Conservation (phyloP, 2,888 invertebrate species). For the Drosophila picticornis region DNA sequence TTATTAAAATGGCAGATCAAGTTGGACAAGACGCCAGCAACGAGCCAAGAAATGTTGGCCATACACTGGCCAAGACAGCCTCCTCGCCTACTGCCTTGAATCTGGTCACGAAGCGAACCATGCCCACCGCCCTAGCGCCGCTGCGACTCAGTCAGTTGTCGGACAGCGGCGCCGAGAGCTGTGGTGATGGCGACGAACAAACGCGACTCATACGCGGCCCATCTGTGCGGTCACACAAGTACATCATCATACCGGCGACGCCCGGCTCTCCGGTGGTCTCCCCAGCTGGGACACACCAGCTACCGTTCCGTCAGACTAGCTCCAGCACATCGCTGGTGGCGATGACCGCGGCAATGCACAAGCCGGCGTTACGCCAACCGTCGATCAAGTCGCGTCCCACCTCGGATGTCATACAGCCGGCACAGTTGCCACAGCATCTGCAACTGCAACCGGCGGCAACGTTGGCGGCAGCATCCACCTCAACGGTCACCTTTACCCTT, state of each 20-base stretch:
- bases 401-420: slow-evolving; percentile 71
- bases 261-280: slow-evolving; percentile 57
- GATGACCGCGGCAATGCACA: slow-evolving; percentile 65
- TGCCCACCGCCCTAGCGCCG: slow-evolving; percentile 61
- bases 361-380: slow-evolving; percentile 55
- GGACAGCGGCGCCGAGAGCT: slow-evolving; percentile 82
- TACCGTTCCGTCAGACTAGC: slow-evolving; percentile 70
- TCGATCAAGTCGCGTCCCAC: slow-evolving; percentile 66
- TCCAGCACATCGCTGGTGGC: slow-evolving; percentile 76
- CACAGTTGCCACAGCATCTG: slow-evolving; percentile 45
- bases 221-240: slow-evolving; percentile 82
- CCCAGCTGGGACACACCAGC: slow-evolving; percentile 21
- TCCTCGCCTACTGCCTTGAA: slow-evolving; percentile 70
- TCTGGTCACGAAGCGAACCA: slow-evolving; percentile 46
- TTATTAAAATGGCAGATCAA: slow-evolving; percentile 46
- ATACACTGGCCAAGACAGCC: slow-evolving; percentile 57
- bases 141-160: slow-evolving; percentile 80
- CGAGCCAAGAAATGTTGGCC: slow-evolving; percentile 1
- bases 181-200: slow-evolving; percentile 81
- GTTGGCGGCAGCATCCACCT: slow-evolving; percentile 54
- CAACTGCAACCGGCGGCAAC: slow-evolving; percentile 33
- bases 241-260: slow-evolving; percentile 83
- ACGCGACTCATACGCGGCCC: slow-evolving; percentile 80
- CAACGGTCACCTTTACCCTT: slow-evolving; percentile 75
- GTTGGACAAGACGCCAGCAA: slow-evolving; percentile 39